These are phyloP conservation scores for Apamea crenata DNA, from an alignment of 2,888 invertebrate species.

Conservation along the genomic window DNA sequence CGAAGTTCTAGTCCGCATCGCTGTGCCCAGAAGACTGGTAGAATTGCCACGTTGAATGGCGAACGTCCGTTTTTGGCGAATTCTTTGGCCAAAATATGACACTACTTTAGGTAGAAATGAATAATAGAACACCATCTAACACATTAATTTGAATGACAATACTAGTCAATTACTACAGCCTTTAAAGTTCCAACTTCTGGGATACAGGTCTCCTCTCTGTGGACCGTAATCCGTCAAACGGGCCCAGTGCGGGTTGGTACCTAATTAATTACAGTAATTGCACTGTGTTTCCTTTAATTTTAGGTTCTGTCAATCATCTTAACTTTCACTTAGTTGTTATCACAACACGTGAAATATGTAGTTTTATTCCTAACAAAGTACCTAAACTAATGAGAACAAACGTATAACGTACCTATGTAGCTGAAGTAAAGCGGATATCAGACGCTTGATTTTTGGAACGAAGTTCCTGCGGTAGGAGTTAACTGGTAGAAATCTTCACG, in stretches of 20 bases:
- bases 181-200: not conserved
- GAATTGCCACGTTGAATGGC: not conserved
- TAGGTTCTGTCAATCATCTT: not conserved
- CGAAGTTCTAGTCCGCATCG: not conserved
- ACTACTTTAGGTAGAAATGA: not conserved
- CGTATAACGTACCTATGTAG: too few species aligned
- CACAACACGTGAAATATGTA: too few species aligned
- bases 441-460: too few species aligned
- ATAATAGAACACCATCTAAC: not conserved
- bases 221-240: not conserved
- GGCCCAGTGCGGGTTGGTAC: too few species aligned
- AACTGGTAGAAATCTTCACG: too few species aligned
- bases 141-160: not conserved
- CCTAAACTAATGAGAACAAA: too few species aligned
- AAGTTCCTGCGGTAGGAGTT: too few species aligned
- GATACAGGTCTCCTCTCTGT: not conserved
- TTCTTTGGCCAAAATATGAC: too few species aligned
- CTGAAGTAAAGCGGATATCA: too few species aligned
- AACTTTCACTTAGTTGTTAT: not conserved
- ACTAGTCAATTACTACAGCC: not conserved
- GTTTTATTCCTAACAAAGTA: too few species aligned
- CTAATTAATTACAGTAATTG: not conserved
- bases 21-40: not conserved
- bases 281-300: not conserved
- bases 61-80: too few species aligned